Evolutionary conservation across 2,113 vertebrate species (phyloP), one percentile per base, ranked within the genome.

Genomic region (Nerophis ophidion): DNA sequence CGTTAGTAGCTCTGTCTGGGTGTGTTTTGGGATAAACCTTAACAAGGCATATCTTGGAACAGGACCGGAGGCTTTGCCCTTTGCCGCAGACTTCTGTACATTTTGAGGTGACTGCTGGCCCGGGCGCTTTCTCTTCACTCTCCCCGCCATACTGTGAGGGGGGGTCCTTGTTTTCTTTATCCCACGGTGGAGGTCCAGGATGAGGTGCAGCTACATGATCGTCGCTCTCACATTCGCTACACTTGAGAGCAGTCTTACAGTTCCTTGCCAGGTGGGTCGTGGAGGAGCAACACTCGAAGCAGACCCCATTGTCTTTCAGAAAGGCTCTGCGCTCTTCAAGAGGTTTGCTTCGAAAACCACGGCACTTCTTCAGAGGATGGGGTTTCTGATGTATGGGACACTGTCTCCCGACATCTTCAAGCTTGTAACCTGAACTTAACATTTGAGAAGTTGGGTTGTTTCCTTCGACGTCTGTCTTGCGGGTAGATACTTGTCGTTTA

Each of bases 201-300:
- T 14, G 44, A 15, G 48, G 42, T 0, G 17, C 64, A 14, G 64
- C 7, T 8, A 59, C 2, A 9, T 59, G 48, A 15, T 12, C 3
- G 13, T 51, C 19, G 34, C 64, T 52, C 2, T 26, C 47, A 50
- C 64, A 66, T 51, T 66, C 56, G 2, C 13, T 33, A 10, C 55
- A 66, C 36, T 58, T 44, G 4, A 66, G 6, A 11, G 8, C 36
- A 42, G 14, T 5, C 9, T 58, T 59, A n/a, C 51, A 66, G 35
- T 66, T 14, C 17, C 48, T 61, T 42, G 15, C 48, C 16, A 8
- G 44, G 8, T 68, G 51, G 14, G 8, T 42, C 7, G 35, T 52
- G 11, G 58, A 60, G 4, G 40, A 49, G 44, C 48, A 66, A 11
- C 57, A 60, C 2, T 16, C 4, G 19, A 26, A 26, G 19, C 19